Base-by-base conservation (phyloP, 2,797 vertebrate genomes). In the Myotis pilosus region DNA sequence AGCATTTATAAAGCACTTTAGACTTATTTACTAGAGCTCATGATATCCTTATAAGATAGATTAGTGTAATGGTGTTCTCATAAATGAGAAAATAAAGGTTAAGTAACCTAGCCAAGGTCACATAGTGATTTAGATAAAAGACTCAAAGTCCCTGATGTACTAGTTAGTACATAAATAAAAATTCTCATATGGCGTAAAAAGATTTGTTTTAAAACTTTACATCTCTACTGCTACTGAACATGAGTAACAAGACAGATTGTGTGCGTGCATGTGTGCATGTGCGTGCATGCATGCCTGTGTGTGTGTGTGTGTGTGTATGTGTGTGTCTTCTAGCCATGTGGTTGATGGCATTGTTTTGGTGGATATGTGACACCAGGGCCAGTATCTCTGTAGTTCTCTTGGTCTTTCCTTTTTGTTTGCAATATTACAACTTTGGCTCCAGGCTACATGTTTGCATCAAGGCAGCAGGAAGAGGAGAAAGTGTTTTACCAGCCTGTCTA, bases 1-100 rank as follows among this genome's bases (percentile, higher is more conserved):
- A 96, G 93, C 88, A 96, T 93, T 95, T 96, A 96, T 95, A 91
- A 93, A 96, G 44, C 94, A 95, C 94, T 95, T 96, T 92, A 85
- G 80, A 89, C 87, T 96, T 97, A 96, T 94, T 97, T 97, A 91
- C 96, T 92, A 80, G 93, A 94, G 89, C 55, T 89, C 74, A 44
- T 44, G 66, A 96, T 95, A 89, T 90, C 72, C 75, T 36, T 87
- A 44, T 84, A 91, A 92, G 93, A 91, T 81, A 95, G 36, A 55
- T 12, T 89, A 69, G 83, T 30, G 79, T 91, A 97, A 97, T 79
- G 33, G 49, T 90, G 23, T 86, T 93, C 81, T 96, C 94, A 95
- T 71, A 97, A 92, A 96, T 96, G 86, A 97, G 88, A 95, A 95
- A 94, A 96, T 53, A 74, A 80, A 96, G 53, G 62, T 95, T 96